Conservation (phyloP, 2,797 vertebrate species). For the Pseudomugil gertrudae region DNA sequence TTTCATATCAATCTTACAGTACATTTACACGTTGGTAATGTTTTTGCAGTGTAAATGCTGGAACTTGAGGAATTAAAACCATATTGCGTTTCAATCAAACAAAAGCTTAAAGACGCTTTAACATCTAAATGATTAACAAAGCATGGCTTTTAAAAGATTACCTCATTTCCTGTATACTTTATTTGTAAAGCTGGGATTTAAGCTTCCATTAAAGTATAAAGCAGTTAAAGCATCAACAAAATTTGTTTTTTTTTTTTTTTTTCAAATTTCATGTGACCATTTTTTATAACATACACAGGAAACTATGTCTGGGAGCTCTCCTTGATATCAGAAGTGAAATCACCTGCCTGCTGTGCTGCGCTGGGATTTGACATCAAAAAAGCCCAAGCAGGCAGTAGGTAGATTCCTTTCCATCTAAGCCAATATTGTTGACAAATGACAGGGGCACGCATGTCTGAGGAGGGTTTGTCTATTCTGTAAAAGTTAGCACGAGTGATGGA, state of each 20-base stretch:
- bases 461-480: constrained; percentile 45
- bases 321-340: constrained; percentile 41
- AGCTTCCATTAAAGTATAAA: not conserved
- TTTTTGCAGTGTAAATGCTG: too few species aligned
- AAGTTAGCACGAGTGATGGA: constrained; percentile 46
- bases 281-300: not conserved
- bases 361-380: constrained; percentile 57
- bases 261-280: constrained; percentile 20
- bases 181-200: not conserved
- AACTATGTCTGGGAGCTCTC: constrained; percentile 7
- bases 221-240: not conserved
- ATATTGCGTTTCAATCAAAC: constrained; percentile 29
- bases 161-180: constrained; percentile 1
- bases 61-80: not conserved
- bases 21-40: constrained; percentile 10
- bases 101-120: constrained; percentile 25
- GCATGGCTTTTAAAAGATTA: constrained; percentile 31
- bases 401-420: constrained; percentile 54
- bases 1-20: not conserved
- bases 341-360: constrained; percentile 9
- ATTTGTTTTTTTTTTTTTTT: not conserved
- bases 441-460: constrained; percentile 44
- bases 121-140: constrained; percentile 34
- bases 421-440: constrained; percentile 72
- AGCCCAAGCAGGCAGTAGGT: constrained; percentile 21